Conservation (phyloP, 2,888 invertebrate genomes). For the Eupithecia exiguata region DNA sequence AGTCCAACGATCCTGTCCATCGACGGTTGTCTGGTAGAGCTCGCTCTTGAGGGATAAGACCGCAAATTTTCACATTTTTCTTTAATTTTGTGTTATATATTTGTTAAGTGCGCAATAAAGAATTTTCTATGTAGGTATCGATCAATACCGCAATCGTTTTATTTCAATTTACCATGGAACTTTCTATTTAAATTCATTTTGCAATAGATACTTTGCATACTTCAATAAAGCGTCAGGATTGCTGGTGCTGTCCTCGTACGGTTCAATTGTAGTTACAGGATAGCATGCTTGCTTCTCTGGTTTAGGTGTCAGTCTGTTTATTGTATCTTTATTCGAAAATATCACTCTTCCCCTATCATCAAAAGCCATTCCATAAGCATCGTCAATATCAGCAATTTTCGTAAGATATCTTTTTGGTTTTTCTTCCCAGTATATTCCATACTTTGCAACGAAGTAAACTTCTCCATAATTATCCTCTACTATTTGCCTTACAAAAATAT, state of each 20-base stretch:
- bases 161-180: too few species aligned
- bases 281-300: slow-evolving; percentile 52
- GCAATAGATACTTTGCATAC: neutral
- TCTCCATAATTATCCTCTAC: slow-evolving; percentile 70
- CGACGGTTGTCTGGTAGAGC: too few species aligned
- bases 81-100: too few species aligned
- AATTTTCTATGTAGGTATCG: too few species aligned
- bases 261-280: slow-evolving; percentile 42
- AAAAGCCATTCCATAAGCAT: slow-evolving; percentile 68
- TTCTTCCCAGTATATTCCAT: slow-evolving; percentile 70
- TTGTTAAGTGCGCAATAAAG: too few species aligned
- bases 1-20: too few species aligned
- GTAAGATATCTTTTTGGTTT: slow-evolving; percentile 61
- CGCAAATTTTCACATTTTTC: too few species aligned
- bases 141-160: too few species aligned
- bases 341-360: slow-evolving; percentile 67
- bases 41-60: too few species aligned
- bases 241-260: neutral
- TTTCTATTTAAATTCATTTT: neutral
- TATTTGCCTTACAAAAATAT: slow-evolving; percentile 64
- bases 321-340: slow-evolving; percentile 63
- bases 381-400: slow-evolving; percentile 59
- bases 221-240: too few species aligned
- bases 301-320: slow-evolving; percentile 63
- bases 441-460: slow-evolving; percentile 62